Evolutionary conservation across 2,797 vertebrate species (phyloP).

Genomic region (Ctenopoma multispine): DNA sequence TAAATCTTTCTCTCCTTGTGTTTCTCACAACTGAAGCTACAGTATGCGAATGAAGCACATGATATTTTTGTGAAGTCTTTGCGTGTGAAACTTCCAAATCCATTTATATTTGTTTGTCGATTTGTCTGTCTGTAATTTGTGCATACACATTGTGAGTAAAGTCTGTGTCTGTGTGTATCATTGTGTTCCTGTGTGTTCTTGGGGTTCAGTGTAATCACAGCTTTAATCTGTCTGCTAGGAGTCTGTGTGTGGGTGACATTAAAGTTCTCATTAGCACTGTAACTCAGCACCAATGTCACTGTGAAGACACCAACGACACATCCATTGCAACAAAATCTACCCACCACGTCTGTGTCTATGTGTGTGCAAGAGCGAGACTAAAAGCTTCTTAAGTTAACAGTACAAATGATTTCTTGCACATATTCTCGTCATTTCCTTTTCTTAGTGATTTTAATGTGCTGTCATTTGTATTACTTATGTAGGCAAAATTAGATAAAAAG

Average conservation of each 20-base stretch:
- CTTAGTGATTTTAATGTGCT: constrained; percentile 25
- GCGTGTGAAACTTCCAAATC: constrained; percentile 46
- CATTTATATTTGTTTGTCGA: constrained; percentile 55
- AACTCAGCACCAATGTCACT: constrained; percentile 80
- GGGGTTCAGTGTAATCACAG: constrained; percentile 74
- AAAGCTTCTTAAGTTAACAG: constrained; percentile 44
- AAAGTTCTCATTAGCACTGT: constrained; percentile 83
- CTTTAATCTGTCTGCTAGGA: constrained; percentile 78
- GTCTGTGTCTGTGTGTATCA: constrained; percentile 27
- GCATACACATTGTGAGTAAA: constrained; percentile 18
- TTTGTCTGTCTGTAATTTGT: constrained; percentile 33
- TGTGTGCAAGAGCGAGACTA: constrained; percentile 16
- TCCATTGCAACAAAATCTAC: constrained; percentile 64
- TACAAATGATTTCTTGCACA: constrained; percentile 40
- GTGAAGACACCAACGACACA: constrained; percentile 76
- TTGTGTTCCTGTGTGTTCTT: constrained; percentile 62
- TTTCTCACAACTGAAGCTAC: constrained; percentile 23
- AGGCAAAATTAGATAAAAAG: constrained; percentile 46
- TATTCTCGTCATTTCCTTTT: constrained; percentile 34
- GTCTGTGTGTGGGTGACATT: constrained; percentile 82
- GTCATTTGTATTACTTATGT: constrained; percentile 40
- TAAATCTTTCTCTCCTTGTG: constrained; percentile 5
- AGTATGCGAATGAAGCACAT: constrained; percentile 27
- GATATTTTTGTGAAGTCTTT: constrained; percentile 35
- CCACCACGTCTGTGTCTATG: constrained; percentile 37